phyloP scores from a whole-genome alignment of 2,113 vertebrate species.

The Siniperca chuatsi region DNA sequence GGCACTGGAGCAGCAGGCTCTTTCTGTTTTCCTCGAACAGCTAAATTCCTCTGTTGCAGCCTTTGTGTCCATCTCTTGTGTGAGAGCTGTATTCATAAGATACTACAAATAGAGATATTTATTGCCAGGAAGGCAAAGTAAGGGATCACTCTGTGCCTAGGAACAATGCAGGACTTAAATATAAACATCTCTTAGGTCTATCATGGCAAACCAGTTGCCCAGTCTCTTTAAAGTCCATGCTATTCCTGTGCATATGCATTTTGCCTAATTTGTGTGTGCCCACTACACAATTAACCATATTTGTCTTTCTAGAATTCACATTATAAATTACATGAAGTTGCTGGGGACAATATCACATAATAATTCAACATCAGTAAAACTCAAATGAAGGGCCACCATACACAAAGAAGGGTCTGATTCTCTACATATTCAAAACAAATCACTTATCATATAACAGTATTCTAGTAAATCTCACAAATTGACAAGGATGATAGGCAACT shows the following conservation, averaged over 20 bases:
- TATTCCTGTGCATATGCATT: neutral
- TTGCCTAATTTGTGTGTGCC: neutral
- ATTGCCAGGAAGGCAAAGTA: neutral
- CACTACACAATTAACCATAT: neutral
- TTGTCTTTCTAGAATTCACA: neutral
- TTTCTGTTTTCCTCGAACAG: slow-evolving; percentile 10
- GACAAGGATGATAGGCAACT: neutral
- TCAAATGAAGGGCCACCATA: neutral
- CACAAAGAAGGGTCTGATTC: neutral
- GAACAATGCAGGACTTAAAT: neutral
- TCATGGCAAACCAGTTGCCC: neutral
- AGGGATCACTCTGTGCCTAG: neutral
- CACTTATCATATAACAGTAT: neutral
- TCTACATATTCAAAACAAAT: neutral
- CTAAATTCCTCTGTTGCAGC: neutral
- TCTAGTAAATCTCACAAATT: neutral
- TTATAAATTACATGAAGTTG: neutral
- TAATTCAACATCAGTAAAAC: neutral
- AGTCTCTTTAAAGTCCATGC: neutral
- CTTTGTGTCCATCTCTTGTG: neutral
- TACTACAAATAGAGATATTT: neutral
- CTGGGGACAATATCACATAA: neutral
- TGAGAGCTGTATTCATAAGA: neutral
- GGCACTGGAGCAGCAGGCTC: neutral
- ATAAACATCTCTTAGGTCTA: neutral